These are phyloP conservation scores for Podiceps cristatus DNA, from an alignment of 2,113 vertebrate genomes.

Conservation along the genomic window DNA sequence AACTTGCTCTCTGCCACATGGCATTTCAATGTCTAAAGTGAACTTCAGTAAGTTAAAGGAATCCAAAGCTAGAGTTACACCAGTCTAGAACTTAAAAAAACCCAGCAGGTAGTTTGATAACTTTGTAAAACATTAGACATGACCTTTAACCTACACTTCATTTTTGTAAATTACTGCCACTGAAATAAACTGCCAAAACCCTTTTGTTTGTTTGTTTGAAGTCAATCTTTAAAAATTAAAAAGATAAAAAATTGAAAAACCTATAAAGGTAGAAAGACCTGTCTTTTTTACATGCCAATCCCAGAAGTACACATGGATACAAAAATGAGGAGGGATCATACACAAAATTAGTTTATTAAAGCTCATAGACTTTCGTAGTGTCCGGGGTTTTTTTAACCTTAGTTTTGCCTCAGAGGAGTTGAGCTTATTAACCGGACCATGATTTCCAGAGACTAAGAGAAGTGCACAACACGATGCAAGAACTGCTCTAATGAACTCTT, in stretches of 20 bases:
- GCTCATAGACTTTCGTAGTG: accelerated
- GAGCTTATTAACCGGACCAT: neutral
- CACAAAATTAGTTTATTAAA: neutral
- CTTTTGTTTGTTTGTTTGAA: neutral
- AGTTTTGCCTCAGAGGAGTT: neutral
- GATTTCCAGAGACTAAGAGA: neutral
- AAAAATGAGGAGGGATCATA: neutral
- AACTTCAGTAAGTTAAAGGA: neutral
- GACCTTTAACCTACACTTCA: neutral
- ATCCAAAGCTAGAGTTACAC: neutral
- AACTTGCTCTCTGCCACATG: neutral
- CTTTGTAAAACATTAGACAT: neutral
- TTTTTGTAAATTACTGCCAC: neutral
- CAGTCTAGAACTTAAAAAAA: neutral
- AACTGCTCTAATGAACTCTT: neutral
- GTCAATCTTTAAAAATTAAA: neutral
- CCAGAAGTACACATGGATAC: neutral
- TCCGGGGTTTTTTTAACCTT: neutral
- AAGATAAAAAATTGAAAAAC: neutral
- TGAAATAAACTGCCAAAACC: neutral
- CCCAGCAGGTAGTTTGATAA: neutral
- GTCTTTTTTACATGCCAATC: neutral
- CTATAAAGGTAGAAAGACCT: neutral
- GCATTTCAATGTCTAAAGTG: neutral
- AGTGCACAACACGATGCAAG: neutral